Conservation (phyloP, 2,113 vertebrate genomes). For the Nestor notabilis region DNA sequence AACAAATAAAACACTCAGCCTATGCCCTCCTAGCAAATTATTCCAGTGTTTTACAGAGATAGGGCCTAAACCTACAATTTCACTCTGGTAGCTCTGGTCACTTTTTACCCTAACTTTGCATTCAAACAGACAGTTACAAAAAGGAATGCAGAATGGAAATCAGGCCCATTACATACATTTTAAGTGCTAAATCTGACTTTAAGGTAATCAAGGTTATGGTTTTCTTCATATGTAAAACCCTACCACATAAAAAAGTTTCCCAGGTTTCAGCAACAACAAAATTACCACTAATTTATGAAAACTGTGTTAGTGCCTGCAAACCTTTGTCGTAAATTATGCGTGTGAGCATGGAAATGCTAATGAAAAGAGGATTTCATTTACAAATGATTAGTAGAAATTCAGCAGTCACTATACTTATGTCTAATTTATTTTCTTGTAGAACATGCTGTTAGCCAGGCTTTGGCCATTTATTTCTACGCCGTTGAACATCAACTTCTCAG, state of each 20-base stretch:
- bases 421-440: constrained; percentile 54
- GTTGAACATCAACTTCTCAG: neutral
- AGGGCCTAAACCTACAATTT: neutral
- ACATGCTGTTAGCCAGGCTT: constrained; percentile 43
- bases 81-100: neutral
- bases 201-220: constrained; percentile 18
- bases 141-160: neutral
- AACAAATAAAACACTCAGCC: neutral
- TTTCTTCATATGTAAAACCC: constrained; percentile 14
- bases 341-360: constrained; percentile 62
- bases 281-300: constrained; percentile 64
- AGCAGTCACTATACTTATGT: constrained; percentile 23
- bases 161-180: neutral
- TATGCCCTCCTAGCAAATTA: neutral
- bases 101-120: neutral
- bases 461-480: constrained; percentile 27
- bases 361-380: constrained; percentile 70
- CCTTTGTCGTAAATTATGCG: constrained; percentile 63
- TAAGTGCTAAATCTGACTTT: constrained; percentile 2
- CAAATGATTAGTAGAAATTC: constrained; percentile 69
- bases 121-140: neutral
- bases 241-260: constrained; percentile 25
- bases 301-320: constrained; percentile 57
- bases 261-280: constrained; percentile 53
- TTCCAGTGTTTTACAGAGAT: neutral